Evolutionary conservation across 2,888 invertebrate species (phyloP), one percentile per base, ranked within the genome.

Genomic region (Drosophila melanosoma): DNA sequence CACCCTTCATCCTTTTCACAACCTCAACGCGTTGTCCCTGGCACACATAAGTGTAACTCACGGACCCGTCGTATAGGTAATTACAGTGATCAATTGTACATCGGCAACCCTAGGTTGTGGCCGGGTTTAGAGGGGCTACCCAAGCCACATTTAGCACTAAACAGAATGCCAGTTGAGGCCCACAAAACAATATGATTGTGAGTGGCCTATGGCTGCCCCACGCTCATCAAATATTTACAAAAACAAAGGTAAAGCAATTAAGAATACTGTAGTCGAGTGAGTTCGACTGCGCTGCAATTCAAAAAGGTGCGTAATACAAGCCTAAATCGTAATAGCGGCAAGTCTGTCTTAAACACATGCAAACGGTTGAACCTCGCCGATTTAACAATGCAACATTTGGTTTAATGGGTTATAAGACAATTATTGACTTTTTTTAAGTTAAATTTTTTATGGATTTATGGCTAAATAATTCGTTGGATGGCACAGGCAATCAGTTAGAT

Each of bases 91-190:
- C 57, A 78, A 82, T 83, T 76, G 66, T 70, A 81, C 72, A 68
- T 33, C 29, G 32, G 17, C 48, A 11, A 32, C 54, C 23, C 54
- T 26, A 20, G 17, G 45, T 48, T 8, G 12, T 33, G 17, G 40
- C 23, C 11, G 3, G 12, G 15, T 4, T 17, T 35, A 15, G 12
- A 52, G 33, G 32, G 15, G 56, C 49, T 54, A 56, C 2, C 54
- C 78, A 74, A 85, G 53, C 77, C 81, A 74, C 85, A 79, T 72
- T 81, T 82, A 72, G 82, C 74, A 76, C 87, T 84, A 82, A 82
- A 79, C 81, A 82, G 84, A 85, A 81, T 69, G 85, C 75, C 87
- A 87, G 84, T 85, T 84, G 81, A 82, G 87, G 79, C 62, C 63
- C 59, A 53, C 65, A 58, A 69, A 23, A 23, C 71, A 74, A 68